Percentiles rank a stretch among this genome's conserved stretches.
phyloP scores from a whole-genome alignment of 2,888 invertebrate genomes.

The Eurytoma adleriae region DNA sequence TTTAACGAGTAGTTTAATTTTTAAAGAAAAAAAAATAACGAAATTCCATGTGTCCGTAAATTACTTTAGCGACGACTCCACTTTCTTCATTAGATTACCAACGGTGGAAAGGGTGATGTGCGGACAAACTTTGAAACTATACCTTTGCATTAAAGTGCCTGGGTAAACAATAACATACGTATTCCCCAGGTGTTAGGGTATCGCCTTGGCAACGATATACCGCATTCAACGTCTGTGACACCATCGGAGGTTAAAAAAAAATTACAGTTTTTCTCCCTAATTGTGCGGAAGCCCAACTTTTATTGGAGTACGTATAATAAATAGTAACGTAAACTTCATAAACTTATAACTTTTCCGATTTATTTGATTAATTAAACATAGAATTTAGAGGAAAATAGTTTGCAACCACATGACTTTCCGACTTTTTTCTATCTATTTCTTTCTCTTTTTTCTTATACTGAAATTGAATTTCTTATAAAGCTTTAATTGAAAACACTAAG shows the following conservation, averaged over 20 bases:
- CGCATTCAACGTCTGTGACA: conserved; percentile 23
- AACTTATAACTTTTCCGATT: conserved; percentile 19
- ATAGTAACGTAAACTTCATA: not conserved
- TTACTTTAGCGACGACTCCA: too few species aligned
- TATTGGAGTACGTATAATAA: conserved; percentile 38
- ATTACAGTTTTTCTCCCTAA: conserved; percentile 28
- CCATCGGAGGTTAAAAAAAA: conserved; percentile 20
- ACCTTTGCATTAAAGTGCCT: too few species aligned
- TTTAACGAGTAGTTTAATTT: too few species aligned
- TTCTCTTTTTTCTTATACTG: not conserved
- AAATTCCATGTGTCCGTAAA: too few species aligned
- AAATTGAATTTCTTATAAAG: not conserved
- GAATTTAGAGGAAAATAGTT: not conserved
- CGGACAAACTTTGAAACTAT: too few species aligned
- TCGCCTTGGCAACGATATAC: conserved; percentile 50
- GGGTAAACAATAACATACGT: too few species aligned
- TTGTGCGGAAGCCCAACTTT: conserved; percentile 11
- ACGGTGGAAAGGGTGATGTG: too few species aligned
- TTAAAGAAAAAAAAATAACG: too few species aligned
- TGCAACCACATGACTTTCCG: not conserved
- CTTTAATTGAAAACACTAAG: not conserved
- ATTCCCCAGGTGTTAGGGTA: conserved; percentile 17
- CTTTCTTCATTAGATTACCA: too few species aligned
- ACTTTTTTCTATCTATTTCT: not conserved
- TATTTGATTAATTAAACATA: conserved; percentile 9